Conservation (phyloP, 2,113 vertebrate species). For the Campylomormyrus numenius region DNA sequence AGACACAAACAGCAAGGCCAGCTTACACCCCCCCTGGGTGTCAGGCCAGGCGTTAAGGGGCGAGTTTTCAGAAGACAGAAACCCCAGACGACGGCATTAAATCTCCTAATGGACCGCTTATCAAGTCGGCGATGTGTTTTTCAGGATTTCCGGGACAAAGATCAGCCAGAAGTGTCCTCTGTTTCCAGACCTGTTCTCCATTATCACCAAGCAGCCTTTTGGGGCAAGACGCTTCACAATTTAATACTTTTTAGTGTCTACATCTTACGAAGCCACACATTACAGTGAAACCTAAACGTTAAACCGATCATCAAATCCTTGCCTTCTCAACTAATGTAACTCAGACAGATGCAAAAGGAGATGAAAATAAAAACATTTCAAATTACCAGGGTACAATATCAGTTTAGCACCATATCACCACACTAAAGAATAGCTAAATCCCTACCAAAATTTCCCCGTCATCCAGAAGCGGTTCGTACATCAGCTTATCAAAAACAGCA, state of each 20-base stretch:
- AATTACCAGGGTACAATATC: not conserved
- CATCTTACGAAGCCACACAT: not conserved
- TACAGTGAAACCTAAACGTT: not conserved
- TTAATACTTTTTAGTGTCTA: not conserved
- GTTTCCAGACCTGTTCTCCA: not conserved
- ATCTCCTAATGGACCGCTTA: conserved; percentile 14
- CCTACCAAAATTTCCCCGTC: not conserved
- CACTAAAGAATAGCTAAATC: not conserved
- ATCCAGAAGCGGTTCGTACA: not conserved
- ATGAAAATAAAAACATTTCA: not conserved
- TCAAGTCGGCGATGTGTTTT: not conserved
- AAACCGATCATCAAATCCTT: not conserved
- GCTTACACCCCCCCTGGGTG: not conserved
- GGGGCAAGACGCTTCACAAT: not conserved
- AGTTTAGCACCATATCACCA: not conserved
- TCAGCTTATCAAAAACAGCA: not conserved
- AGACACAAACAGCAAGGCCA: not conserved
- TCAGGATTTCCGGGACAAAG: not conserved
- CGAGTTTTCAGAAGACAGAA: not conserved
- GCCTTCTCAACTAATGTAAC: not conserved
- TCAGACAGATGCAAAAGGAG: not conserved
- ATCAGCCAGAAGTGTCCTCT: not conserved
- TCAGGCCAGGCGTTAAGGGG: not conserved
- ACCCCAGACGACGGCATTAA: not conserved
- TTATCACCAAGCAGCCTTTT: not conserved